Evolutionary conservation across 2,113 vertebrate genomes (phyloP), one percentile per base, ranked within the genome.

Genomic region (Grus americana): DNA sequence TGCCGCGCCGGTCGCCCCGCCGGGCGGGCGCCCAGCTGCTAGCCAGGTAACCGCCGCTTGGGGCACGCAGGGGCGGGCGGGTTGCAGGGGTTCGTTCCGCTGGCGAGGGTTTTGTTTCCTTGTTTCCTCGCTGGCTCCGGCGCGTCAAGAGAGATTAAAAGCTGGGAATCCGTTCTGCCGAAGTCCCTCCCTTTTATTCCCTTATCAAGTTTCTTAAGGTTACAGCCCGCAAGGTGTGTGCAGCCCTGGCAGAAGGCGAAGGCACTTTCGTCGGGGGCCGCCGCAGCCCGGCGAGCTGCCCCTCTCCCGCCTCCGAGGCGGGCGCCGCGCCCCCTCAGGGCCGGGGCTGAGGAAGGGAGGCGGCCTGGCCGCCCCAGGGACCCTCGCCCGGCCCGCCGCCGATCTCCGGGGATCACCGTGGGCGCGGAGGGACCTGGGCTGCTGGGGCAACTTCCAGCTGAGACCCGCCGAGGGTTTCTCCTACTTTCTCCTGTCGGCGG

Each of bases 181-280:
- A 68, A 94, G 79, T 92, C 95, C 59, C 76, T 93, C 75, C 86
- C 66, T 94, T 74, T 32, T 17, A 81, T 92, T 90, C 93, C 90
- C 65, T 61, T 67, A 76, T 72, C 84, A 97, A 96, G 97, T 96
- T 97, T 97, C 67, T 78, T 85, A 57, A 86, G 92, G 92, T 82
- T 79, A 6, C 79, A 68, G 85, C 87, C 78, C 17, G 73, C 15
- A 2, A 15, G 81, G 66, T 46, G 82, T 27, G 74, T 75, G 36
- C 75, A 42, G 84, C 80, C 62, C 38, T 2, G 55, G 67, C 46
- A 6, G 55, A 11, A 23, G 57, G 15, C 10, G 34, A 27, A 63
- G 68, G 15, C 14, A 38, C 49, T 7, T 13, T 49, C 38, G 27
- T 40, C 34, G 50, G 23, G 47, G 50, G 38, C 66, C 46, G 49